These are phyloP conservation scores for Parthenolecanium corni DNA, from an alignment of 2,888 invertebrate genomes.

Conservation along the genomic window DNA sequence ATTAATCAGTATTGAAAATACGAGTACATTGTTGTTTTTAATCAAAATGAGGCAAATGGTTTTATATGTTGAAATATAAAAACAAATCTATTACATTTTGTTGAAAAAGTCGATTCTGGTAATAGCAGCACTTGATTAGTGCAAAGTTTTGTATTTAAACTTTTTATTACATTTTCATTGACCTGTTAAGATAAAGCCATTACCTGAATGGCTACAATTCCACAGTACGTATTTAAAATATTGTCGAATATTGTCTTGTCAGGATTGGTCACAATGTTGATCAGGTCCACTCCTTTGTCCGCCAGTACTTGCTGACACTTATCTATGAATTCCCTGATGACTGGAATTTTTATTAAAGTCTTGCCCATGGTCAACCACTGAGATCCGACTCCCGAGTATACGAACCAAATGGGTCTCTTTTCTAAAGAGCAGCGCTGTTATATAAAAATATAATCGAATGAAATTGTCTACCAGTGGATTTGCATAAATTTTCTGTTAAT, in stretches of 20 bases:
- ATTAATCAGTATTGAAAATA: background rate
- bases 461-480: no score
- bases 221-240: slow-evolving; percentile 58
- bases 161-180: no score
- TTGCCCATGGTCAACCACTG: slow-evolving; percentile 78
- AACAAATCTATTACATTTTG: no score
- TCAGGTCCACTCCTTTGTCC: slow-evolving; percentile 53
- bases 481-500: no score
- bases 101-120: no score
- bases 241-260: slow-evolving; percentile 54
- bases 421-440: slow-evolving; percentile 49
- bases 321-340: slow-evolving; percentile 59
- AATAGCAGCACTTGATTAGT: no score
- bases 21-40: background rate
- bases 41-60: no score
- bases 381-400: slow-evolving; percentile 84
- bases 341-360: slow-evolving; percentile 58
- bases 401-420: slow-evolving; percentile 67
- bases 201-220: slow-evolving; percentile 55
- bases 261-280: slow-evolving; percentile 48
- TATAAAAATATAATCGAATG: background rate
- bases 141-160: no score
- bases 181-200: no score
- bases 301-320: slow-evolving; percentile 51
- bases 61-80: no score